Evolutionary conservation across 2,888 invertebrate genomes (phyloP), one percentile per base, ranked within the genome.

Genomic region (Notodonta dromedarius): DNA sequence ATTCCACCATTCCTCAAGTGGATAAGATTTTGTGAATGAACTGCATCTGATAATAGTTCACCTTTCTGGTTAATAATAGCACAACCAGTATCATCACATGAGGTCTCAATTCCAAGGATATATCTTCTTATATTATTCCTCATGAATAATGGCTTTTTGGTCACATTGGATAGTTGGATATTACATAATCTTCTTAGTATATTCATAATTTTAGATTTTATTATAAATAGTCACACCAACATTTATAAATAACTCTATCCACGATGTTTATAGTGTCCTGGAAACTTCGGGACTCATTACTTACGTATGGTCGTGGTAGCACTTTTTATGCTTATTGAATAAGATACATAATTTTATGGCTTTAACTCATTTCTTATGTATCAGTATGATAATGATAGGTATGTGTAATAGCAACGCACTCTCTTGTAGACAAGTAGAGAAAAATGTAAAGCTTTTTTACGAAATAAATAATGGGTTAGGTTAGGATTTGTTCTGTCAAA

Each of bases 41-140:
- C 87, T 51, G 95, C 94, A 91, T 99, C 98, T n/a, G 97, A 97
- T 53, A 98, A 83, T 69, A 99, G 93, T 71, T 94, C 91, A 35
- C 97, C 97, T 63, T 94, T 83, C 13, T 92, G 93, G 86, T 97
- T 95, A 8, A 99, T 96, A 71, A 99, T 94, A 42, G 98, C 99
- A 82, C 97, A 97, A 13, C 98, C 99, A 0, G 99, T 99, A 83
- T 99, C 99, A 93, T 99, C 99, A 85, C 99, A 99, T 61, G 99
- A 99, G 4, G 98, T 98, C 94, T 99, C 99, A 77, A 99, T 99
- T n/a, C 99, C 99, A 60, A 99, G 93, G 64, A 99, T 89, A 59
- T 69, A 73, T 51, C 62, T 39, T n/a, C 56, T 42, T 56, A 56
- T 13, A 13, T 35, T 35, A 39, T 39, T 1, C 0, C 12, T 39